A percentile compares a stretch with the other conserved stretches of the same genome.
Conservation (phyloP, 1,140 invertebrate species). For the Brachionus paranguensis region DNA sequence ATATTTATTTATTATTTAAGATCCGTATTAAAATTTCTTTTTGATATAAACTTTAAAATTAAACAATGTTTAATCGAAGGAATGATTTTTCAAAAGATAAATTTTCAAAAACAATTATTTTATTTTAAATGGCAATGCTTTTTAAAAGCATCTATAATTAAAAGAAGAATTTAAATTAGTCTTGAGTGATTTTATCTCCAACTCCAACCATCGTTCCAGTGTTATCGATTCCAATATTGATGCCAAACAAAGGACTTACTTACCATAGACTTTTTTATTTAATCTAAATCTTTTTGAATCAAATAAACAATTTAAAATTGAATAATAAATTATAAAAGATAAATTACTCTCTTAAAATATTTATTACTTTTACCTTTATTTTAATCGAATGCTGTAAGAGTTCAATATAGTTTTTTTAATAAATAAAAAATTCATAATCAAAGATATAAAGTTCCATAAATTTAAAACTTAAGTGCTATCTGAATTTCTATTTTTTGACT, state of each 20-base stretch:
- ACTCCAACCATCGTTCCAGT: neutral
- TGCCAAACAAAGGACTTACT: neutral
- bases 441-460: too few relatives aligned
- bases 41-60: neutral
- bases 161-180: neutral
- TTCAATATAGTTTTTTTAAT: slow-evolving; percentile 44
- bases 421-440: neutral
- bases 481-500: too few relatives aligned
- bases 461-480: too few relatives aligned
- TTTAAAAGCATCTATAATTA: neutral
- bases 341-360: slow-evolving; percentile 43
- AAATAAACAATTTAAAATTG: neutral
- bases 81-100: too few relatives aligned
- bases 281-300: neutral
- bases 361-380: slow-evolving; percentile 43
- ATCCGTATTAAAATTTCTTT: too few relatives aligned
- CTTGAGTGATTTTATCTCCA: neutral
- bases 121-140: neutral
- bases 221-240: slow-evolving; percentile 8
- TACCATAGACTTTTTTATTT: neutral
- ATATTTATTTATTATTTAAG: neutral
- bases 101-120: neutral
- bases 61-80: neutral
- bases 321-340: neutral
- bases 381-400: slow-evolving; percentile 48